Conservation (phyloP, 2,888 invertebrate species). For the Hyposoter dolosus region DNA sequence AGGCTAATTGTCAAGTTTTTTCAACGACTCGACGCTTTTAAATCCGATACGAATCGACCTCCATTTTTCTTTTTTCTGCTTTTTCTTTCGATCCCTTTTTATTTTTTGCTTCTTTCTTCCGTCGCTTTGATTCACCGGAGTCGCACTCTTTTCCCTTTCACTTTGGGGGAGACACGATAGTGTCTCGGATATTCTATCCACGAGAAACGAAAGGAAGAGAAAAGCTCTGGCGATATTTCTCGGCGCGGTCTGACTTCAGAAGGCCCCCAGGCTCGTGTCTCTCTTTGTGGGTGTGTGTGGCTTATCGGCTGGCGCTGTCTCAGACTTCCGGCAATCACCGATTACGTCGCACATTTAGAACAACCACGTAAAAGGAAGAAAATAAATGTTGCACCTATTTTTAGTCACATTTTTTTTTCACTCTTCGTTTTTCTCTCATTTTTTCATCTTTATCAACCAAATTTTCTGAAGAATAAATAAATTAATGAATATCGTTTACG, state of each 20-base stretch:
- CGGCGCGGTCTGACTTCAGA: conserved; percentile 44
- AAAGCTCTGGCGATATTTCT: conserved; percentile 51
- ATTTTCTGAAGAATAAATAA: neutral
- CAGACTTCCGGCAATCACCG: conserved; percentile 75
- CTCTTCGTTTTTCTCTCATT: neutral
- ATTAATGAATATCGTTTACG: neutral
- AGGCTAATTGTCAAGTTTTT: neutral
- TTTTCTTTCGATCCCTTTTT: neutral
- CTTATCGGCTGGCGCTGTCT: conserved; percentile 71
- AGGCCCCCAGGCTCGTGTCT: conserved; percentile 28
- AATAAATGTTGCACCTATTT: neutral
- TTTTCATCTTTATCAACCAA: neutral
- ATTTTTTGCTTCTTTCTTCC: neutral
- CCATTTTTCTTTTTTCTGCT: no score
- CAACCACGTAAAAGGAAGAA: conserved; percentile 43
- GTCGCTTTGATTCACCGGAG: conserved; percentile 12
- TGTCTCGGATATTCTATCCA: conserved; percentile 35
- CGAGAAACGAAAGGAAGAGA: conserved; percentile 39
- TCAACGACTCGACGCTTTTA: neutral
- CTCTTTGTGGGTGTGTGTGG: conserved; percentile 39
- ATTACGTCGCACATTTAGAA: conserved; percentile 71
- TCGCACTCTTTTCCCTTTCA: conserved; percentile 57
- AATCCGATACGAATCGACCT: neutral
- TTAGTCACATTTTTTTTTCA: neutral
- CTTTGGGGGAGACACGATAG: conserved; percentile 49